Conservation (phyloP, 2,888 invertebrate species). For the Pandemis heparana region DNA sequence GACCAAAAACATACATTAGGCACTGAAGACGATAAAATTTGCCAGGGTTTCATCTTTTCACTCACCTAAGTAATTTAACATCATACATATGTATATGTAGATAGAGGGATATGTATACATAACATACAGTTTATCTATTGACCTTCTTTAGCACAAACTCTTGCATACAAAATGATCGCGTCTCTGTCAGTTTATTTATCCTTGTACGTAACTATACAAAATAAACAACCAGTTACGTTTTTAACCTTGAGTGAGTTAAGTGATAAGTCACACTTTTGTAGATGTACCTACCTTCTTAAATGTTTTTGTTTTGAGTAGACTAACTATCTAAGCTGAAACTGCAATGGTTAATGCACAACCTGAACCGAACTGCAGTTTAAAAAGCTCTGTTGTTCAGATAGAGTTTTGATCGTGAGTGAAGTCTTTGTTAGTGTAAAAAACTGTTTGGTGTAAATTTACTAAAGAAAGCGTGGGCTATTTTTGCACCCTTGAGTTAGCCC, state of each 20-base stretch:
- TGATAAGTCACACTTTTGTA: constrained; percentile 36
- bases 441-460: not conserved
- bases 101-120: too few species aligned
- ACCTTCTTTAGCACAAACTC: not conserved
- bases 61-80: too few species aligned
- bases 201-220: constrained; percentile 29
- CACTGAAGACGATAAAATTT: too few species aligned
- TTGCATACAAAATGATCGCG: constrained; percentile 14
- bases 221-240: constrained; percentile 38
- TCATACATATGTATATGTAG: too few species aligned
- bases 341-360: not conserved
- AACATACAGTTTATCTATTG: not conserved
- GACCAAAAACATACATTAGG: too few species aligned
- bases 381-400: not conserved
- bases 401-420: not conserved
- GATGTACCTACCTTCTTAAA: not conserved
- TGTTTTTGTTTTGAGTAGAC: constrained; percentile 3
- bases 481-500: constrained; percentile 31
- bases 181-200: constrained; percentile 24
- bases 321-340: not conserved
- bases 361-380: not conserved
- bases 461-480: constrained; percentile 21
- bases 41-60: too few species aligned
- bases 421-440: not conserved
- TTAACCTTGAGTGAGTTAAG: constrained; percentile 35